Conservation (phyloP, 2,113 vertebrate species). For the Poeciliopsis occidentalis region DNA sequence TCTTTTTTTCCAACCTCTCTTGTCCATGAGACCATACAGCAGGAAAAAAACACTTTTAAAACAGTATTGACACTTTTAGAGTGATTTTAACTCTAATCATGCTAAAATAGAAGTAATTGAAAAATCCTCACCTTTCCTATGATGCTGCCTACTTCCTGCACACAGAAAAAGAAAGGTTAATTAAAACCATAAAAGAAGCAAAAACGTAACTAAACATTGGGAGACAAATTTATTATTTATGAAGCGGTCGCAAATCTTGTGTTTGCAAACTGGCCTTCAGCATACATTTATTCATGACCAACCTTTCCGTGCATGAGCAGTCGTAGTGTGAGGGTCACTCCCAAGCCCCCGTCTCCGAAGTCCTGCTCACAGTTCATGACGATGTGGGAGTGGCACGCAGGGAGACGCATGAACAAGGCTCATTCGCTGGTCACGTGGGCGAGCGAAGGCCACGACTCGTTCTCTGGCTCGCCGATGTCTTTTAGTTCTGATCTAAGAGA, state of each 20-base stretch:
- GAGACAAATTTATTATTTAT: constrained; percentile 1
- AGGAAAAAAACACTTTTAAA: too few species aligned
- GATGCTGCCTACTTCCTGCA: constrained; percentile 81
- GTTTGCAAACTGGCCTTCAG: not conserved
- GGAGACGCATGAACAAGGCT: constrained; percentile 79
- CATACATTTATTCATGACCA: constrained; percentile 23
- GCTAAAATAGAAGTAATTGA: not conserved
- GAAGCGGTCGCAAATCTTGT: not conserved
- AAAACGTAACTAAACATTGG: not conserved
- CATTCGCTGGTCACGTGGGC: constrained; percentile 66
- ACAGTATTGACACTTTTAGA: too few species aligned
- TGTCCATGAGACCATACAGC: too few species aligned
- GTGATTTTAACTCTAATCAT: not conserved
- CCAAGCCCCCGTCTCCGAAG: constrained; percentile 86
- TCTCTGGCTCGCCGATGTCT: constrained; percentile 57
- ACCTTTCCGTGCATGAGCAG: constrained; percentile 96
- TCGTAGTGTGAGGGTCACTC: constrained; percentile 91
- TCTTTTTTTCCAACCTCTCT: too few species aligned
- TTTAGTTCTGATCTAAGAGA: constrained; percentile 58
- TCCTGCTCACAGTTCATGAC: constrained; percentile 83
- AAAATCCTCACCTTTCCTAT: constrained; percentile 78
- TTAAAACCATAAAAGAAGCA: not conserved
- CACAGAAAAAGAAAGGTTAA: constrained; percentile 26
- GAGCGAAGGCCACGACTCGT: constrained; percentile 55
- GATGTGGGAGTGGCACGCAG: constrained; percentile 75